Percentiles rank a stretch among this genome's conserved stretches.
phyloP scores from a whole-genome alignment of 1,140 invertebrate species.

The Colletes latitarsis region DNA sequence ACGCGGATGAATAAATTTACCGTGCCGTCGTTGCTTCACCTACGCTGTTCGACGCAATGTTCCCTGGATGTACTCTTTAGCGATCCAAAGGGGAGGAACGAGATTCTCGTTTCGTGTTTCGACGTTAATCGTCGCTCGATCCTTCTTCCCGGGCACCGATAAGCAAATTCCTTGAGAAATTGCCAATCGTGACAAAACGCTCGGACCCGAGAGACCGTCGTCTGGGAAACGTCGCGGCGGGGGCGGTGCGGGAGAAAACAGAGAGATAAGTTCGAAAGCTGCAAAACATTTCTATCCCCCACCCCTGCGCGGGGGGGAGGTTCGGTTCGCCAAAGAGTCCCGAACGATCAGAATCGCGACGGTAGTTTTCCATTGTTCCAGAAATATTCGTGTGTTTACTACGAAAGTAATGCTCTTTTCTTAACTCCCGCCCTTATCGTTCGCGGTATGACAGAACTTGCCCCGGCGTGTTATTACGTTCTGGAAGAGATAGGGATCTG shows the following conservation, averaged over 20 bases:
- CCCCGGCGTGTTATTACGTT: slow-evolving; percentile 18
- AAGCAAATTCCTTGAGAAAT: slow-evolving; percentile 30
- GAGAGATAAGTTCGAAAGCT: slow-evolving; percentile 34
- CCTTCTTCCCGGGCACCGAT: neutral
- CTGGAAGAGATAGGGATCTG: slow-evolving; percentile 20
- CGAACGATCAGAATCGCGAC: slow-evolving; percentile 34
- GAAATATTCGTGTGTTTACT: slow-evolving; percentile 60
- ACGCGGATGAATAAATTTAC: no score
- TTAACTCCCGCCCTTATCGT: slow-evolving; percentile 37
- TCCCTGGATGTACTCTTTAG: no score
- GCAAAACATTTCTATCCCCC: slow-evolving; percentile 33
- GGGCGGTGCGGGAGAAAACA: neutral
- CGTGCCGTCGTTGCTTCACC: no score
- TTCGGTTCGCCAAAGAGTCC: slow-evolving; percentile 18
- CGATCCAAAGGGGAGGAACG: no score
- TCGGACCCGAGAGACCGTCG: slow-evolving; percentile 11
- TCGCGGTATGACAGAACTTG: slow-evolving; percentile 40
- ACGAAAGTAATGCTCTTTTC: slow-evolving; percentile 48
- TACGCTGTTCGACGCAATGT: neutral
- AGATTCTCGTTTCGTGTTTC: neutral
- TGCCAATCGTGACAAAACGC: slow-evolving; percentile 17
- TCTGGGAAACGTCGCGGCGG: neutral
- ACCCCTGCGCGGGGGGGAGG: neutral
- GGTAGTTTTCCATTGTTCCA: slow-evolving; percentile 44
- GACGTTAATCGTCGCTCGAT: neutral